Evolutionary conservation across 2,888 invertebrate species (phyloP), one percentile per base, ranked within the genome.

Genomic region (Phoenoteleia sp.): DNA sequence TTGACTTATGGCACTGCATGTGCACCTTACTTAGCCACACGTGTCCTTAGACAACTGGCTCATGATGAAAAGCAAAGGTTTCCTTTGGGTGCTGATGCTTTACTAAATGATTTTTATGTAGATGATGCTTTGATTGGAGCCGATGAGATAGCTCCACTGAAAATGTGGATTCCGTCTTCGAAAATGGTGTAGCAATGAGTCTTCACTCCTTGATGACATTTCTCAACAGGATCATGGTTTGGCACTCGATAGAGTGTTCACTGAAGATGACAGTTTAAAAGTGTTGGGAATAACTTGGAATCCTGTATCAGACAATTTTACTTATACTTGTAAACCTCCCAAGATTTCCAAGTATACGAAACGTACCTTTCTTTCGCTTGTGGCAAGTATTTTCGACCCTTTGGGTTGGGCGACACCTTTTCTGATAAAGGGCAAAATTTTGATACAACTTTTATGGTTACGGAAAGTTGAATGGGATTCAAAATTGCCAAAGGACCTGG

Each of bases 1-100:
- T 67, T 77, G 1, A 77, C 71, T n/a, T 71, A 71, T 19, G 71
- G 71, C 27, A 72, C 72, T 4, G 47, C 60, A 13, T 56, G 27
- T 25, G n/a, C n/a, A n/a, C n/a, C n/a, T n/a, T n/a, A n/a, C n/a
- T n/a, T n/a, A n/a, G n/a, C n/a, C n/a, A n/a, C n/a, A 2, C 23
- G 62, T 4, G 42, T 42, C 9, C 15, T 62, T n/a, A n/a, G n/a
- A n/a, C n/a, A 11, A 11, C 11, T 33, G 33, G 9, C 11, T 9
- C 5, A 5, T 2, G 66, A 66, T 21, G 29, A 66, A 9, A 33
- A 27, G 0, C 0, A 6, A 0, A 9, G 15, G 6, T 66, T 49
- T 19, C 66, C 66, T n/a, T 13, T 66, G n/a, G n/a, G n/a, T n/a
- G 47, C 33, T 17, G 13, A 29, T 1, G 1, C 29, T 6, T 1